Conservation (phyloP, 2,888 invertebrate genomes). For the Anoplius nigerrimus region DNA sequence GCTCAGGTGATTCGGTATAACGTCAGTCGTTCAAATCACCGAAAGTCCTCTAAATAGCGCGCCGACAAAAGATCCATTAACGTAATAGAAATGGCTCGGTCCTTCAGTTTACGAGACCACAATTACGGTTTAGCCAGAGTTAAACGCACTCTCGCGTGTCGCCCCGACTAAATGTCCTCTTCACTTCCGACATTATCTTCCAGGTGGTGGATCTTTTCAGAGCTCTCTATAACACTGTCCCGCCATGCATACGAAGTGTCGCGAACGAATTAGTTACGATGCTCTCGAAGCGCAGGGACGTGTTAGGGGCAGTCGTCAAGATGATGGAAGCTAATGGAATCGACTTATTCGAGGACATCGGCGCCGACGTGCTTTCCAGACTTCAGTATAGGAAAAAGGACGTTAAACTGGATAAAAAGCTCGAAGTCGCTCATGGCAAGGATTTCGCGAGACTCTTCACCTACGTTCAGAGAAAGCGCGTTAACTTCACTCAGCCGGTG, state of each 20-base stretch:
- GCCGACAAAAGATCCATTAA: too few relatives aligned
- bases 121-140: too few relatives aligned
- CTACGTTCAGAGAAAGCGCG: conserved; percentile 25
- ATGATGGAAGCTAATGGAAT: conserved; percentile 14
- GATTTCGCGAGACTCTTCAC: conserved; percentile 42
- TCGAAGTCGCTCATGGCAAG: conserved; percentile 26
- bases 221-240: conserved; percentile 14
- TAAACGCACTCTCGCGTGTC: too few relatives aligned
- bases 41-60: too few relatives aligned
- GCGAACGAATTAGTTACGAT: too few relatives aligned
- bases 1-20: neutral
- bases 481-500: conserved; percentile 45
- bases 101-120: too few relatives aligned
- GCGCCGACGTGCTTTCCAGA: conserved; percentile 26
- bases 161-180: too few relatives aligned
- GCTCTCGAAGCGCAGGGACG: conserved; percentile 33
- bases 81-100: too few relatives aligned
- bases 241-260: too few relatives aligned
- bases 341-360: conserved; percentile 43
- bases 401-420: neutral
- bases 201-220: conserved; percentile 41
- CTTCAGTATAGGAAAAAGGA: conserved; percentile 17
- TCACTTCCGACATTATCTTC: neutral
- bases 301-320: neutral
- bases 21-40: too few relatives aligned